Conservation (phyloP, 2,113 vertebrate genomes). For the Notarius quadriscutis region DNA sequence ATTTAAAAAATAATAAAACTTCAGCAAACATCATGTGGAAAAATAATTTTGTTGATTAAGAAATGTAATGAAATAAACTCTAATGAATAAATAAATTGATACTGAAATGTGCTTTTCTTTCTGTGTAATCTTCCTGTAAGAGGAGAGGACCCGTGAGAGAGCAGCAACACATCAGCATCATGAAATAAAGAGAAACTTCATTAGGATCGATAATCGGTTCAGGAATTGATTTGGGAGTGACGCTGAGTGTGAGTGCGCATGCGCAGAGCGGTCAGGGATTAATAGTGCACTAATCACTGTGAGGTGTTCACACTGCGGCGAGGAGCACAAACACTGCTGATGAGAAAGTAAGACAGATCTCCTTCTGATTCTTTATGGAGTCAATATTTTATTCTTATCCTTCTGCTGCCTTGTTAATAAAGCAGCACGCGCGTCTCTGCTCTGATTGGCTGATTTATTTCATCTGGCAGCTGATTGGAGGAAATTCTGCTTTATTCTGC, state of each 20-base stretch:
- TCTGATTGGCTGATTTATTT: not conserved
- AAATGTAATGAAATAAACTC: not conserved
- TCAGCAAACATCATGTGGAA: no score
- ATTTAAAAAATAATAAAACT: not conserved
- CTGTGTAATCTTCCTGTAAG: no score
- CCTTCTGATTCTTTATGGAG: not conserved
- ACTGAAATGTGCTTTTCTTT: no score
- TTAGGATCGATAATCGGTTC: not conserved
- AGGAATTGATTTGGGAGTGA: not conserved
- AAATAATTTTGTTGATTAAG: no score
- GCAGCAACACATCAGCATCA: no score
- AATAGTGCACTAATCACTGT: not conserved
- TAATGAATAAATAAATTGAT: not conserved
- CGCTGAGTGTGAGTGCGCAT: not conserved
- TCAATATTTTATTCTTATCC: no score
- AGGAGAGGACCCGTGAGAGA: no score
- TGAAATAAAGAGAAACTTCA: not conserved
- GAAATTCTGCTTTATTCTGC: not conserved
- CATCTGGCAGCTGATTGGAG: not conserved
- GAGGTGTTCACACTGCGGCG: not conserved
- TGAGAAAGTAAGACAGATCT: not conserved
- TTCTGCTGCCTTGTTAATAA: no score
- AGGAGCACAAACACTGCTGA: conserved; percentile 1
- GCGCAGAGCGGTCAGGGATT: conserved; percentile 15
- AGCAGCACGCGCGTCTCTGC: not conserved